These are phyloP conservation scores for Cephus cinctus DNA, from an alignment of 1,140 invertebrate species.

Conservation along the genomic window DNA sequence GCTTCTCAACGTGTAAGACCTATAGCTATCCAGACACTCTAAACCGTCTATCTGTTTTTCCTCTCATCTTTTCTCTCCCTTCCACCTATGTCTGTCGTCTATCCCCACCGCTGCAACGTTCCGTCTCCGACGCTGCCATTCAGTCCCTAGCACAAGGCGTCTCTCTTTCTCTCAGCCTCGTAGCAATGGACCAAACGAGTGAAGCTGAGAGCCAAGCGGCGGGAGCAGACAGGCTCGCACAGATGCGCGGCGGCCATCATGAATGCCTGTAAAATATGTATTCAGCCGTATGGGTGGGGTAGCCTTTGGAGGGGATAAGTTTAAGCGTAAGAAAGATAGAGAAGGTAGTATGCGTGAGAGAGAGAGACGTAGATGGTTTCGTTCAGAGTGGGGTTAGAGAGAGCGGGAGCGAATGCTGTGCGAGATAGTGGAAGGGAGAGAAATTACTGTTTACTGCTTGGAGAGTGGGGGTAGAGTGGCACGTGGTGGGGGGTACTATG, in stretches of 20 bases:
- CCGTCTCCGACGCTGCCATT: too few species aligned
- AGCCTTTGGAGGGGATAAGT: too few species aligned
- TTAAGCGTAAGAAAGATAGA: constrained; percentile 6
- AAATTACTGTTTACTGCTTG: too few species aligned
- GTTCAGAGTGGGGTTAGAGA: constrained; percentile 6
- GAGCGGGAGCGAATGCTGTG: constrained; percentile 16
- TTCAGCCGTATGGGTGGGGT: constrained; percentile 38
- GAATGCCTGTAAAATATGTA: constrained; percentile 59
- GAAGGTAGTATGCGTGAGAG: constrained; percentile 6
- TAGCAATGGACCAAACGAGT: constrained; percentile 24
- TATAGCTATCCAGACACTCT: too few species aligned
- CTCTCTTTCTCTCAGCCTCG: constrained; percentile 7
- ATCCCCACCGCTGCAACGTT: too few species aligned
- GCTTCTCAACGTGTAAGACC: too few species aligned
- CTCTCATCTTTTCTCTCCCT: neutral
- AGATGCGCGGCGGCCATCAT: constrained; percentile 58
- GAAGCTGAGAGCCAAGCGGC: constrained; percentile 24
- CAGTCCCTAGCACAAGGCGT: neutral
- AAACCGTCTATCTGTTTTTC: too few species aligned
- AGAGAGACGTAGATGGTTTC: neutral
- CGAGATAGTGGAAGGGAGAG: constrained; percentile 2
- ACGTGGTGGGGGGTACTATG: too few species aligned
- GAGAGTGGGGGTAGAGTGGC: too few species aligned
- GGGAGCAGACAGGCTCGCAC: constrained; percentile 52
- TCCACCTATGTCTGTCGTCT: neutral